Base-by-base conservation (phyloP, 2,888 invertebrate species). In the Myopa testacea region DNA sequence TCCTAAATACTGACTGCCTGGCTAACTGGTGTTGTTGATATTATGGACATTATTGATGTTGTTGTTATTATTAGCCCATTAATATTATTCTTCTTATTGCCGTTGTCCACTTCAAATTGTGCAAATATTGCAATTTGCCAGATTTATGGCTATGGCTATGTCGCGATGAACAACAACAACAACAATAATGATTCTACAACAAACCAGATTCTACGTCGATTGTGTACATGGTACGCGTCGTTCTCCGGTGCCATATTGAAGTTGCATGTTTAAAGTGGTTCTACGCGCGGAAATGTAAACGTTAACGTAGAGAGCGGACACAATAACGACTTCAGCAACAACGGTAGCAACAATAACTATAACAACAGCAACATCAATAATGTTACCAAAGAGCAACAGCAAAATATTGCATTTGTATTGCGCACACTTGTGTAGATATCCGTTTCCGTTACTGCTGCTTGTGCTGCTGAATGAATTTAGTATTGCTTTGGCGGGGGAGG, bases 51-150 rank as follows among this genome's bases (percentile, higher is more conserved):
- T 10, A 34, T 19, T 52, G 16, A 45, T 65, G 52, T 74, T 75
- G 50, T 73, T 60, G 68, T 75, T 58, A 58, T n/a, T 75, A 60
- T 45, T 58, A 60, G 38, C 12, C 62, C 62, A 63, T 73, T 63
- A 37, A 38, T 72, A 38, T 62, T 62, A 52, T 34, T 71, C 71
- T 38, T 62, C 16, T 73, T 70, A 60, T 63, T 70, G 52, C 55
- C 26, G 70, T 45, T 71, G 71, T 71, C 65, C 77, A 77, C 70
- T 76, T 73, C 71, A 72, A 71, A 77, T 63, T 72, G 72, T 67
- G 76, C 70, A 70, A 70, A 70, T 72, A 76, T 63, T 76, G 77
- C 77, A 71, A 77, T 77, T 77, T 77, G 72, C 72, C 77, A 77
- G 77, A 77, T 65, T 77, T 63, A 73, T 73, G 37, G 62, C 50